Base-by-base conservation (phyloP, 1,140 invertebrate species). In the Eciton burchellii region DNA sequence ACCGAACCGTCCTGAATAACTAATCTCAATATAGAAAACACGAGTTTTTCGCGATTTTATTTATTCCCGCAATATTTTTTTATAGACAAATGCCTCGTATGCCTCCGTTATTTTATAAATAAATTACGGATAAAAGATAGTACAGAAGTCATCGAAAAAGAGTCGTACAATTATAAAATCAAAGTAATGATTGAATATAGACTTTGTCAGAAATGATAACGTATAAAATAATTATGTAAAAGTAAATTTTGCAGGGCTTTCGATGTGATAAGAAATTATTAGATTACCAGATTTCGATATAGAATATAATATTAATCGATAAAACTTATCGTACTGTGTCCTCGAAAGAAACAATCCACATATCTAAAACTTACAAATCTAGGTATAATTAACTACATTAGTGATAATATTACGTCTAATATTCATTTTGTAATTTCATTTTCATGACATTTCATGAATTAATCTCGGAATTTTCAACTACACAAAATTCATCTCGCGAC, bases 341-440 rank as follows among this genome's bases (percentile, higher is more conserved):
- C 49, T 79, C 60, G 45, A 86, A 14, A 59, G 84, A 62, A 59
- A 83, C 81, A 87, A 87, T 86, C 81, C 62, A 87, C 85, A 87
- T 87, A 87, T 87, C 85, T 41, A n/a, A 73, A 21, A 60, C 9
- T 26, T 73, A 71, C 74, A 79, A 68, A 66, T 73, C 54, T 86
- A 86, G 16, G 70, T 24, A 16, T 85, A 68, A 70, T 65, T 57
- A 47, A 65, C 19, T 68, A 43, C 49, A 9, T 35, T 35, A 24
- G 29, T 9, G 24, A 79, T 41, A 57, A 57, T 6, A 19, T 63
- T 63, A 63, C 47, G 29, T 19, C 14, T 79, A 62, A n/a, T 26
- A 12, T 79, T 79, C 21, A 68, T 77, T 52, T 26, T 56, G 21
- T 29, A 41, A 35, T 6, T 35, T 35, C 35, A 35, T 35, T 72